Base-by-base conservation (phyloP, 2,113 vertebrate species). In the Pseudorasbora parva region DNA sequence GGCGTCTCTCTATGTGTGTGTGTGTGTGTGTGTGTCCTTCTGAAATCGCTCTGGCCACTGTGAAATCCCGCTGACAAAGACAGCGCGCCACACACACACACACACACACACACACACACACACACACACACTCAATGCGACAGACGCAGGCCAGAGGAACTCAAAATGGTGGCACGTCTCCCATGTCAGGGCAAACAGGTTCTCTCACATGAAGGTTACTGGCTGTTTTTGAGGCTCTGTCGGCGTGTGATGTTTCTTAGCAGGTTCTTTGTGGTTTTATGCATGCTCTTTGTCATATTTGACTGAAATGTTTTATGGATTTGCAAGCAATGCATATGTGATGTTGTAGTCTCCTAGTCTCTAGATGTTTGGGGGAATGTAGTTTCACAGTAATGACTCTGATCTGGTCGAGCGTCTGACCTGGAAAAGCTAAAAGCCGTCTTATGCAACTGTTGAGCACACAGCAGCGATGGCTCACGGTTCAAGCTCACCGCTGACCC, bases 41-140 rank as follows among this genome's bases (percentile, higher is more conserved):
- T 93, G 93, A 93, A 91, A 91, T 88, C 91, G 86, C 89, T 89
- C 91, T 86, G 90, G 90, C 89, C 90, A 91, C 91, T 88, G 92
- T 91, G 92, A 92, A 94, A 94, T 94, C 91, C 93, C 92, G 93
- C 94, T 94, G 94, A 94, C 94, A 93, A 93, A 92, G 89, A 93
- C 92, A 89, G 91, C 87, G 90, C 87, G 90, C 90, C 90, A 49
- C 47, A 49, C 47, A 49, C 47, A 49, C 47, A 49, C 45, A 47
- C 11, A 14, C 45, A 47, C 45, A 14, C 45, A 47, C 11, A 91
- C 91, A 93, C 92, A 92, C 91, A 90, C 88, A 89, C 91, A 91
- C 93, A 56, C 85, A 89, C 87, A 88, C 91, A 91, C 93, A 62
- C 86, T 90, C 87, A 69, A 69, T 93, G 93, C 92, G 93, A 93